Evolutionary conservation across 1,140 invertebrate species (phyloP).

Genomic region (Triops longicaudatus): DNA sequence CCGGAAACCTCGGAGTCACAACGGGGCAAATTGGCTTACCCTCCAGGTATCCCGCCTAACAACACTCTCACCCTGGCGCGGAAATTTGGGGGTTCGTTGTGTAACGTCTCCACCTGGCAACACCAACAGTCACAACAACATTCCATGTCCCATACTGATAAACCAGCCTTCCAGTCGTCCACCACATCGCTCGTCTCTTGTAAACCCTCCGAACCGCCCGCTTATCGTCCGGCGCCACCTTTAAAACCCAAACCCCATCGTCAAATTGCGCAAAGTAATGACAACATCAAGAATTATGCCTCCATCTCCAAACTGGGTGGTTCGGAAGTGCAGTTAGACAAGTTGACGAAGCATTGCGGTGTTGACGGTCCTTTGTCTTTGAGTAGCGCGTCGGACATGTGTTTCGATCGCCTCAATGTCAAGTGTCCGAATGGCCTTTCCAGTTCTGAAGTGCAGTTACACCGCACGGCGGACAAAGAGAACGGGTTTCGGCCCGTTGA

Average conservation of each 20-base stretch:
- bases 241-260: neutral
- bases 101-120: slow-evolving; percentile 23
- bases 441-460: neutral
- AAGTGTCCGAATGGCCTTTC: neutral
- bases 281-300: neutral
- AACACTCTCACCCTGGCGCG: slow-evolving; percentile 14
- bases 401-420: neutral
- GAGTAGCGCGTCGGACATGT: neutral
- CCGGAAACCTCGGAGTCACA: neutral
- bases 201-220: neutral
- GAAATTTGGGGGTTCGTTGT: slow-evolving; percentile 24
- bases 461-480: neutral
- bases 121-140: neutral
- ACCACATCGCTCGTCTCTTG: neutral
- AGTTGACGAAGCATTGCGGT: neutral
- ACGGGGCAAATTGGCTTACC: slow-evolving; percentile 10
- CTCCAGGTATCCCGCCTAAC: neutral
- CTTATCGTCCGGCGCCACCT: neutral
- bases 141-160: neutral
- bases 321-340: slow-evolving; percentile 25
- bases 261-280: neutral
- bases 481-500: neutral
- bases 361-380: neutral
- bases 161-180: neutral
- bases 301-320: slow-evolving; percentile 19